Evolutionary conservation across 2,113 vertebrate genomes (phyloP), one percentile per base, ranked within the genome.

Genomic region (Hylia prasina): DNA sequence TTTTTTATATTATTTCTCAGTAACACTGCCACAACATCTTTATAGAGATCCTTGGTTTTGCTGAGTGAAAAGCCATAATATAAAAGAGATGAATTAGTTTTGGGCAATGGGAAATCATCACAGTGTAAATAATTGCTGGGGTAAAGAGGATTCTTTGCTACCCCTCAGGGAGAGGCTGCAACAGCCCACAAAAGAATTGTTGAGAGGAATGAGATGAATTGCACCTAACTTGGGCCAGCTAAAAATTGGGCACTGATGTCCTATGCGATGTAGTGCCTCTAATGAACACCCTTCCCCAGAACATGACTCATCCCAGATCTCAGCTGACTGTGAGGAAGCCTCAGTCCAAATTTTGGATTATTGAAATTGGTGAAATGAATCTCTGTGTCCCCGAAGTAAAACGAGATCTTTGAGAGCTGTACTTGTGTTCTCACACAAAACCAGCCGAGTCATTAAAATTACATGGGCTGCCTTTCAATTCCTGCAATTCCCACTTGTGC

Each of bases 311-410:
- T 39, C 35, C 58, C 92, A 42, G 21, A 73, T 40, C 87, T 81
- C 96, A 93, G 77, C 33, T 83, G 80, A 73, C 72, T 58, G n/a
- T 54, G 47, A 93, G 35, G 71, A 70, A 54, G 37, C 25, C 45
- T 70, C 37, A 42, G 64, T 40, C 56, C 28, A 70, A 84, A 57
- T 63, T 87, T 63, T 31, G 58, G 48, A 2, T 75, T 4, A 30
- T 42, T 81, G 25, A 70, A 75, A 44, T 6, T n/a, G 51, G 35
- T 33, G 35, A 39, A 75, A 54, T 8, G 18, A 48, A 66, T 20
- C 31, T 57, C 60, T 58, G 21, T 2, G 18, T 22, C 17, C 23
- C 27, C 9, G 1, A 77, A 69, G 60, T 31, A 22, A 79, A 82
- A 50, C 0, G 0, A 78, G 64, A 48, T 35, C 71, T 80, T 45